These are phyloP conservation scores for Mus pahari DNA, from an alignment of 2,113 vertebrate genomes.

Conservation along the genomic window DNA sequence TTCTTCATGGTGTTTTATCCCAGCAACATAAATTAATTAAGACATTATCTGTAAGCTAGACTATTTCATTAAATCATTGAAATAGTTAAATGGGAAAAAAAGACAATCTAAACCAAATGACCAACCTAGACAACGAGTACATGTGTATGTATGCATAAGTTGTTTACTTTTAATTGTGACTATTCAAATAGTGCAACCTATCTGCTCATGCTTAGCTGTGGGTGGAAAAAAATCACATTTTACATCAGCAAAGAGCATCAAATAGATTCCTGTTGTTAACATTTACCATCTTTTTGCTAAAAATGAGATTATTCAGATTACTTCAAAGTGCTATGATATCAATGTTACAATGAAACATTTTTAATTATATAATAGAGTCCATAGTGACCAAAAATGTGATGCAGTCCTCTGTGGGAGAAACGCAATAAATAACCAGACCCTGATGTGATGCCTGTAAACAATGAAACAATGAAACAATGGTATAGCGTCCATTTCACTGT, in stretches of 20 bases:
- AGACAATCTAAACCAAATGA: not conserved
- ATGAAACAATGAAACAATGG: too few relatives aligned
- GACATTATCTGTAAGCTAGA: not conserved
- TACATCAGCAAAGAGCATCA: not conserved
- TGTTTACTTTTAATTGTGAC: slow-evolving; percentile 18
- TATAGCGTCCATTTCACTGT: not conserved
- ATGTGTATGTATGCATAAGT: not conserved
- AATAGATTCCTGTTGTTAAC: not conserved
- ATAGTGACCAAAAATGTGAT: not conserved
- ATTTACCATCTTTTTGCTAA: not conserved
- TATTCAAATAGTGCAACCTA: not conserved
- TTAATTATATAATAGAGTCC: not conserved
- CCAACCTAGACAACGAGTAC: too few relatives aligned
- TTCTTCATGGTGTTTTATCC: not conserved
- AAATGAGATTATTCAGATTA: not conserved
- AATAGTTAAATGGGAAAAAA: not conserved
- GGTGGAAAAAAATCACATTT: not conserved
- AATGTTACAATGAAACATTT: not conserved
- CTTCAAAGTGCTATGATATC: not conserved
- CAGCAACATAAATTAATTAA: not conserved
- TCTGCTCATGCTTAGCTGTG: not conserved
- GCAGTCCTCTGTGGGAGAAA: not conserved
- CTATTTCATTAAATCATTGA: not conserved
- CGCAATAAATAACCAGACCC: not conserved
- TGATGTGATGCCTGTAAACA: not conserved